A percentile compares a stretch with the other conserved stretches of the same genome.
Evolutionary conservation across 2,113 vertebrate genomes (phyloP).

Genomic region (Lampris megalopsis): DNA sequence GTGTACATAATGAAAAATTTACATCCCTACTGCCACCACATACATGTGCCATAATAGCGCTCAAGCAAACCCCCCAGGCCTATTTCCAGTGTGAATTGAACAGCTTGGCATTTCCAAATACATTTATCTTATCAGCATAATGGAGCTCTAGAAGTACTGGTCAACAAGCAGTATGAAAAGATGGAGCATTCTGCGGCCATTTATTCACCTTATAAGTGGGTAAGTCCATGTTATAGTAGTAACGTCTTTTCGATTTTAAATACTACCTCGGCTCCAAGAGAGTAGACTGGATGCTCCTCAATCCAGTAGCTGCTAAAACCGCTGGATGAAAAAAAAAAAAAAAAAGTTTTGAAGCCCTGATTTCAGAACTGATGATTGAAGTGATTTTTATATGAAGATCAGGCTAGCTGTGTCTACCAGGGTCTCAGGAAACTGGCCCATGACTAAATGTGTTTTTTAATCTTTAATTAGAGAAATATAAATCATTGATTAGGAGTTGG

Average conservation of each 20-base stretch:
- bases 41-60: constrained; percentile 35
- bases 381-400: neutral
- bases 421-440: neutral
- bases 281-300: too few relatives aligned
- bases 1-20: constrained; percentile 60
- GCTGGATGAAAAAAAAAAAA: too few relatives aligned
- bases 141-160: neutral
- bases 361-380: neutral
- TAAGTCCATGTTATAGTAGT: too few relatives aligned
- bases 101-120: constrained; percentile 50
- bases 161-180: constrained; percentile 20
- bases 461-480: neutral
- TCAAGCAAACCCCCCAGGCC: constrained; percentile 19
- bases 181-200: too few relatives aligned
- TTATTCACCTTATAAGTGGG: too few relatives aligned
- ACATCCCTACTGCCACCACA: constrained; percentile 45
- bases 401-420: neutral
- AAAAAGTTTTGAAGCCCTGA: too few relatives aligned
- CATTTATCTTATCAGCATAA: constrained; percentile 21
- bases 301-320: too few relatives aligned
- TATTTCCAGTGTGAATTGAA: constrained; percentile 23
- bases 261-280: too few relatives aligned
- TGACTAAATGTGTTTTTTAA: neutral
- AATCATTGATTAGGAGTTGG: constrained; percentile 8
- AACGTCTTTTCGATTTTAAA: neutral